Percentiles rank a stretch among this genome's conserved stretches.
Conservation (phyloP, 2,888 invertebrate species). For the Synergus umbraculus region DNA sequence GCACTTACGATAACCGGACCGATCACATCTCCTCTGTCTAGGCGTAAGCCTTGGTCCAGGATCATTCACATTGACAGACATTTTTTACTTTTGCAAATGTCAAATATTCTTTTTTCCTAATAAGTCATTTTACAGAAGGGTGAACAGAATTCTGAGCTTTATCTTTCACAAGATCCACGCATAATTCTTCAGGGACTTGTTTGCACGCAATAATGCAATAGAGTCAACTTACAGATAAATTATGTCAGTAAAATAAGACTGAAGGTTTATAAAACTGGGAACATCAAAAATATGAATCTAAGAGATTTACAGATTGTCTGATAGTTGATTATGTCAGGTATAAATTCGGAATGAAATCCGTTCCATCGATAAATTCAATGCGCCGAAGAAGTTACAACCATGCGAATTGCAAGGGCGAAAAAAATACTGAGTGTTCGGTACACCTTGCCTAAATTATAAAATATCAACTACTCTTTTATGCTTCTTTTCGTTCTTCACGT, state of each 20-base stretch:
- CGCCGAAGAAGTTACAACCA: background rate
- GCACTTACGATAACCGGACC: slow-evolving; percentile 36
- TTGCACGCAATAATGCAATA: background rate
- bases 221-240: background rate
- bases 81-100: slow-evolving; percentile 5
- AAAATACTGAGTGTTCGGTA: background rate
- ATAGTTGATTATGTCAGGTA: background rate
- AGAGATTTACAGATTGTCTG: background rate
- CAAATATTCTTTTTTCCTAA: background rate
- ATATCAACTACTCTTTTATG: background rate
- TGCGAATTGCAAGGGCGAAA: background rate
- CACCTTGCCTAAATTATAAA: slow-evolving; percentile 14
- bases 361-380: slow-evolving; percentile 18
- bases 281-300: background rate
- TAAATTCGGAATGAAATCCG: slow-evolving; percentile 1
- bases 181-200: background rate
- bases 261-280: background rate
- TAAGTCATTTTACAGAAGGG: background rate
- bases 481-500: background rate
- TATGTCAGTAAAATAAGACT: background rate
- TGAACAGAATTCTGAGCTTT: background rate
- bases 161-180: background rate
- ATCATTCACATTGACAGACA: slow-evolving; percentile 1
- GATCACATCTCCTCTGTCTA: slow-evolving; percentile 4
- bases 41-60: background rate